Evolutionary conservation across 2,888 invertebrate genomes (phyloP).

Genomic region (Drosophila neonasuta): DNA sequence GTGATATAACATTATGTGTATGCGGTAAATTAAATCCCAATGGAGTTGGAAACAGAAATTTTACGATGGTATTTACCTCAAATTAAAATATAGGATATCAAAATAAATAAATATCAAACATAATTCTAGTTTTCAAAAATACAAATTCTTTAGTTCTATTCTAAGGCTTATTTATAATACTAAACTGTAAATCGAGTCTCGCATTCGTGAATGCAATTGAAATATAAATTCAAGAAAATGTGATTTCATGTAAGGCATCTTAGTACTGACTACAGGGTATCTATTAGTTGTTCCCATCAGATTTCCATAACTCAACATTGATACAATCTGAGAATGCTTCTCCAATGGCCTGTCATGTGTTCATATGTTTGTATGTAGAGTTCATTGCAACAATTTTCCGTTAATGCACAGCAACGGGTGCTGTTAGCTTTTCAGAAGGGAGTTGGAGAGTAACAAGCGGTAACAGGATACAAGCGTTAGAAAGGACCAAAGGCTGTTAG

Average conservation of each 20-base stretch:
- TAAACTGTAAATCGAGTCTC: too few species aligned
- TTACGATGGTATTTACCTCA: too few species aligned
- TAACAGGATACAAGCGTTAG: constrained; percentile 24
- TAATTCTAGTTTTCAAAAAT: too few species aligned
- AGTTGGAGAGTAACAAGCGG: not conserved
- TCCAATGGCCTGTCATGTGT: constrained; percentile 26
- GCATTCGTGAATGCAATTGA: too few species aligned
- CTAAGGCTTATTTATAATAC: too few species aligned
- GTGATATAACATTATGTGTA: too few species aligned
- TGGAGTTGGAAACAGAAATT: too few species aligned
- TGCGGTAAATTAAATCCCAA: too few species aligned
- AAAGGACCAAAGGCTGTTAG: constrained; percentile 11
- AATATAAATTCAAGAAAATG: too few species aligned
- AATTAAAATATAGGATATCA: too few species aligned
- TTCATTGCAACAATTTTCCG: constrained; percentile 56
- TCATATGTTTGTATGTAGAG: constrained; percentile 4
- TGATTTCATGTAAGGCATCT: not conserved
- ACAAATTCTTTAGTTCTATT: too few species aligned
- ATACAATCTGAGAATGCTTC: constrained; percentile 41
- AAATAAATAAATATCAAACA: too few species aligned
- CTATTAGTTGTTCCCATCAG: not conserved
- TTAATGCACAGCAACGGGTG: constrained; percentile 58
- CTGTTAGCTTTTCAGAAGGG: not conserved
- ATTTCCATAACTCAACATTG: constrained; percentile 10
- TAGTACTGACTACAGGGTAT: not conserved